Evolutionary conservation across 2,113 vertebrate species (phyloP), one percentile per base, ranked within the genome.

Genomic region (Laticauda colubrina): DNA sequence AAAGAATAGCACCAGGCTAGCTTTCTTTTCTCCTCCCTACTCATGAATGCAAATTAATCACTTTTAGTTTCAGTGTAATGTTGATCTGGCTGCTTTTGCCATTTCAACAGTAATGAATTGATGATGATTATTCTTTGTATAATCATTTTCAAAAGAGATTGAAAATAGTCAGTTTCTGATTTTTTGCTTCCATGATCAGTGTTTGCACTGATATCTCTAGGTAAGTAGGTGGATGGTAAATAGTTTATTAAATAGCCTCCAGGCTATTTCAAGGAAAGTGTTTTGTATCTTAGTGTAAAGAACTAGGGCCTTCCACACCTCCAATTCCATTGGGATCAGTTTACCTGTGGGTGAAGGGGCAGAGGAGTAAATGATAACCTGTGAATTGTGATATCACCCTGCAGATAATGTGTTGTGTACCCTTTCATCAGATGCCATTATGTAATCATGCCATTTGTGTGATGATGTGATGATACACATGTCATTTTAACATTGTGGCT

Each of bases 161-260:
- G 64, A 85, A 89, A 21, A 75, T 23, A 43, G 34, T 26, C 51
- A 61, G 61, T 29, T 11, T 56, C 4, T 43, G 48, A 55, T 81
- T 69, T 92, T 64, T 14, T 89, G 23, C 23, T 39, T 55, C 8
- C 75, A 43, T 15, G 24, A 11, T 91, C 89, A 90, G 57, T 87
- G 20, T 94, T 94, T 96, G 92, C 89, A 91, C 95, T 54, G 87
- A 69, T 55, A 93, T 57, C 51, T 88, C 88, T 89, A 23, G 34
- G 64, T 69, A 69, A 69, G 29, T n/a, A 69, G 29, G 4, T 12
- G 29, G 12, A 10, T 69, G 9, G 75, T 81, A 81, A 39, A 21
- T 39, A 43, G 75, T 81, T 81, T 43, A 81, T 81, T 43, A 34
- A 81, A 81, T 81, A 43, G 75, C 34, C 75, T 81, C 7, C 34